Evolutionary conservation across 1,140 invertebrate genomes (phyloP).

Genomic region (Araneus ventricosus): DNA sequence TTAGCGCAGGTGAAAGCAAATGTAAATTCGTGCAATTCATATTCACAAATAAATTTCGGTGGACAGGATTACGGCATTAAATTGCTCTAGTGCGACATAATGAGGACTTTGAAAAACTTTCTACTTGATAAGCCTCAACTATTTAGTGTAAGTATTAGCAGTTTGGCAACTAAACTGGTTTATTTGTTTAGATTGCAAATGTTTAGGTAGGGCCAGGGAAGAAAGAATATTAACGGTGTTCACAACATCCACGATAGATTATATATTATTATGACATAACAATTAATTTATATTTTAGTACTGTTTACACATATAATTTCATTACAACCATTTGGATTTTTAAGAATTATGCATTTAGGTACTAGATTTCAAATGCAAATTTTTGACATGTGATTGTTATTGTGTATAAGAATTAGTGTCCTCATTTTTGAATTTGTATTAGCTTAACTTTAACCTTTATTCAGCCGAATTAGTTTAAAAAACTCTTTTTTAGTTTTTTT

Average conservation of each 20-base stretch:
- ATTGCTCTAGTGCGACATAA: no score
- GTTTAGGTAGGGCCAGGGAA: background rate
- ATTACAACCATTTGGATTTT: background rate
- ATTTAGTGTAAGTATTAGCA: no score
- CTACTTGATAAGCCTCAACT: no score
- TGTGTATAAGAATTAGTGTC: background rate
- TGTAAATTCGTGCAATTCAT: no score
- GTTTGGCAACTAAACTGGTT: background rate
- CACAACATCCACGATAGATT: background rate
- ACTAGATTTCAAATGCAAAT: background rate
- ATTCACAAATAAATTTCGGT: no score
- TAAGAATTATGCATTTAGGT: background rate
- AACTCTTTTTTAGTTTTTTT: no score
- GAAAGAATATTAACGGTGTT: background rate
- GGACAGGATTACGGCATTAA: no score
- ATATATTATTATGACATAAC: background rate
- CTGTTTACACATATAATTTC: background rate
- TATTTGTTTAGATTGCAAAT: constrained; percentile 27
- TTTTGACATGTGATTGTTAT: background rate
- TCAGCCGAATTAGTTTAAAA: no score
- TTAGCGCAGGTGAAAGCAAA: no score
- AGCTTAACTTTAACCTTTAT: no score
- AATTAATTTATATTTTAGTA: background rate
- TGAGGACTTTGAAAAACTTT: no score
- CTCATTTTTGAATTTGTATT: background rate